Conservation (phyloP, 2,888 invertebrate genomes). For the Chrysotoxum bicinctum region DNA sequence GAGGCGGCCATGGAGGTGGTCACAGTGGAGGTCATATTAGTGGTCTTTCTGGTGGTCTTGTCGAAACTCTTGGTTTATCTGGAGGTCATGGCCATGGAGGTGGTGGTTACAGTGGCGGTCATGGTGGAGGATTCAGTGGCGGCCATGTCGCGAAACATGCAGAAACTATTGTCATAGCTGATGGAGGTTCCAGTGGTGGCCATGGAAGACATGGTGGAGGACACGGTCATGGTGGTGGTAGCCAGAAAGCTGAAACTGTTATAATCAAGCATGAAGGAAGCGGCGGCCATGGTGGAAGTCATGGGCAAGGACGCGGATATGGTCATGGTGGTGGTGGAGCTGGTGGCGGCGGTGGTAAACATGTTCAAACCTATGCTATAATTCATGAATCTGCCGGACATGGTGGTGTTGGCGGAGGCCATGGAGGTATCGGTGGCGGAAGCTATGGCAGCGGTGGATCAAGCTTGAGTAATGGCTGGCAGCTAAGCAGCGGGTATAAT, state of each 20-base stretch:
- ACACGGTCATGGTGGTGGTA: constrained; percentile 43
- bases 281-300: neutral
- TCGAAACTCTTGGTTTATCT: neutral
- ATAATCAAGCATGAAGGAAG: constrained; percentile 30
- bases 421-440: constrained; percentile 1
- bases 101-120: constrained; percentile 5
- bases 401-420: constrained; percentile 32
- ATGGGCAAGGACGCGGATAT: neutral
- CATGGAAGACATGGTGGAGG: constrained; percentile 64
- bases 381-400: constrained; percentile 59
- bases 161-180: constrained; percentile 50
- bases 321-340: constrained; percentile 15
- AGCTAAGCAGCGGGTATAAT: constrained; percentile 49
- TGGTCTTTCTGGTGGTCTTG: neutral
- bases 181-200: constrained; percentile 33
- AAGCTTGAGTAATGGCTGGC: constrained; percentile 48
- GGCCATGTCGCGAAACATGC: constrained; percentile 54
- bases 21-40: constrained; percentile 16
- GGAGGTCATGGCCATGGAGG: constrained; percentile 43
- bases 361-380: constrained; percentile 54
- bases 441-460: constrained; percentile 46
- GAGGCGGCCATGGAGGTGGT: neutral
- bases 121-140: constrained; percentile 19
- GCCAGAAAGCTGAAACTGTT: constrained; percentile 21
- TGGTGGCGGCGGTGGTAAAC: constrained; percentile 34